Conservation (phyloP, 2,113 vertebrate species). For the Nothoprocta perdicaria region DNA sequence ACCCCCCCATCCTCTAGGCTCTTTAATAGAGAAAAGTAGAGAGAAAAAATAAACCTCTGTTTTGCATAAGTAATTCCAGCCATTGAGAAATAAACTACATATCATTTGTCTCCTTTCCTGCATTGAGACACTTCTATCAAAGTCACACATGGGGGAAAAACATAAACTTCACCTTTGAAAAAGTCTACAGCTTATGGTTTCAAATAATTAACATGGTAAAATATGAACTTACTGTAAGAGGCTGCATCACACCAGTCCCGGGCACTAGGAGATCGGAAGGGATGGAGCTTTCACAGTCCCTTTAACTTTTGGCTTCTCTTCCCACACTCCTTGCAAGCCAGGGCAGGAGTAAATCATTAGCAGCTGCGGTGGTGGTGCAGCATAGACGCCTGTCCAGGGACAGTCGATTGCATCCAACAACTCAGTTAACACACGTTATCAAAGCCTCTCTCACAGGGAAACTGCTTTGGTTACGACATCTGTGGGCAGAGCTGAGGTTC, state of each 20-base stretch:
- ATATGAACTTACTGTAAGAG: background rate
- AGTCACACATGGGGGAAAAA: background rate
- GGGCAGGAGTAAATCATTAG: background rate
- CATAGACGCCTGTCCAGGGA: background rate
- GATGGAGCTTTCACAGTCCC: background rate
- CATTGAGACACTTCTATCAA: background rate
- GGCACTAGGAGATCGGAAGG: background rate
- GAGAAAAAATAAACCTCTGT: background rate
- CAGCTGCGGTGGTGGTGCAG: background rate
- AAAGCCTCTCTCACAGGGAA: background rate
- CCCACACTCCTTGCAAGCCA: background rate
- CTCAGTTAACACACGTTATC: background rate
- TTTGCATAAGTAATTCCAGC: background rate
- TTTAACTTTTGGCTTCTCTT: background rate
- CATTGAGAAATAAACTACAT: background rate
- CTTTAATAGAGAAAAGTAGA: background rate
- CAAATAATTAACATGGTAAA: background rate
- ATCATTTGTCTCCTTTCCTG: background rate
- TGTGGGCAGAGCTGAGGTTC: background rate
- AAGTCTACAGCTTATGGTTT: background rate
- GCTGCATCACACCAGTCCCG: background rate
- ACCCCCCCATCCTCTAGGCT: rapidly evolving
- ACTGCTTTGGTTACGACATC: background rate
- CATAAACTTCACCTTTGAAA: background rate
- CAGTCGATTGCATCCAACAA: background rate